Conservation (phyloP, 2,797 vertebrate genomes). For the Cyclopterus lumpus region DNA sequence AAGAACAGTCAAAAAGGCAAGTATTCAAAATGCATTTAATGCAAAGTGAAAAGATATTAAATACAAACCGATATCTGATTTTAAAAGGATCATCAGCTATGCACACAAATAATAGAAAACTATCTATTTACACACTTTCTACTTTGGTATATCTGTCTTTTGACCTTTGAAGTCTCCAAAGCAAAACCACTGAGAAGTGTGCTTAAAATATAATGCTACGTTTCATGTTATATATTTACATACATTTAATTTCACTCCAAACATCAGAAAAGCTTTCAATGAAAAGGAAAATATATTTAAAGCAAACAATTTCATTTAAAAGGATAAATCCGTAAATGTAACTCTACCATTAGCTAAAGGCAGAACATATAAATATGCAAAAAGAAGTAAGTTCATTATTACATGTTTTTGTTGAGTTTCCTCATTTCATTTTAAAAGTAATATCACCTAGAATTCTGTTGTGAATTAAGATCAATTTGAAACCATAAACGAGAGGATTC, state of each 20-base stretch:
- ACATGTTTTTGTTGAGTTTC: no score
- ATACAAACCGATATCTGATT: no score
- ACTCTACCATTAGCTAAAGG: background rate
- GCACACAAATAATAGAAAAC: rapidly evolving
- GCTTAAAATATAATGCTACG: background rate
- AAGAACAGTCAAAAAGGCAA: no score
- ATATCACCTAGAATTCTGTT: no score
- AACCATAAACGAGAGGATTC: no score
- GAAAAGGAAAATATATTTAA: background rate
- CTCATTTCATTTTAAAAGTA: no score
- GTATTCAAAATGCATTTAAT: no score
- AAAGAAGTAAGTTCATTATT: background rate
- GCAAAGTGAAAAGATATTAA: no score
- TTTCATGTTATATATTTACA: background rate
- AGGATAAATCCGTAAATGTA: background rate
- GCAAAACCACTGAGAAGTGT: background rate
- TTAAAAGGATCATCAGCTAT: no score
- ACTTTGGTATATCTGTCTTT: background rate
- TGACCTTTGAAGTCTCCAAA: background rate
- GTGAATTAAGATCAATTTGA: no score
- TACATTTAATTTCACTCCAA: background rate
- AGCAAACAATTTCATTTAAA: background rate
- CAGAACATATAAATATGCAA: background rate
- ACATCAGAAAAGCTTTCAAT: background rate
- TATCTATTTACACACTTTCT: background rate